Evolutionary conservation across 2,888 invertebrate genomes (phyloP).

Genomic region (Lasioglossum calceatum): DNA sequence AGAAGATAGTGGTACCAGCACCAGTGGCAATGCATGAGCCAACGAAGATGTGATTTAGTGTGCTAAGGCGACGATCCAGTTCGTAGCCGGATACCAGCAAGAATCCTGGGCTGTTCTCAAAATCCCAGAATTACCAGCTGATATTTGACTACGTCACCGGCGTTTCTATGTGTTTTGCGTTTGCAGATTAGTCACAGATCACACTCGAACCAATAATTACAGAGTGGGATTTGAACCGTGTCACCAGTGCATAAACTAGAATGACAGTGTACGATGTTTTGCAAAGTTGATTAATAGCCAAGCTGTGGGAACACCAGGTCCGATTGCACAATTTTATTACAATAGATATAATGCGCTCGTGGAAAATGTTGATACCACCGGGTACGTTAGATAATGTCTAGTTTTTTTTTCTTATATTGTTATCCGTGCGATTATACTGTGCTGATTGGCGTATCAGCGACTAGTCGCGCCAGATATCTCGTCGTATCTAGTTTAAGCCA

Average conservation of each 20-base stretch:
- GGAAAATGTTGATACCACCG: not conserved
- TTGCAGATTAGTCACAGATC: constrained; percentile 82
- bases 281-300: constrained; percentile 33
- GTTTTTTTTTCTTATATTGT: constrained; percentile 22
- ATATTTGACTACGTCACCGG: constrained; percentile 91
- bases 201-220: constrained; percentile 75
- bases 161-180: constrained; percentile 71
- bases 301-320: constrained; percentile 25
- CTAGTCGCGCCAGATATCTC: not conserved
- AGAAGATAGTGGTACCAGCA: constrained; percentile 80
- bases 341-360: constrained; percentile 13
- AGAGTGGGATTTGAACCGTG: constrained; percentile 60
- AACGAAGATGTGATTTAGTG: constrained; percentile 78
- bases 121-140: constrained; percentile 99
- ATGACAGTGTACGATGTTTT: constrained; percentile 41
- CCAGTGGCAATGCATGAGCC: constrained; percentile 82
- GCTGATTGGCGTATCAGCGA: constrained; percentile 15
- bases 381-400: not conserved
- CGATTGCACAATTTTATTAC: constrained; percentile 15
- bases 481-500: constrained; percentile 22
- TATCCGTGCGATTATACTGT: constrained; percentile 17
- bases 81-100: constrained; percentile 91
- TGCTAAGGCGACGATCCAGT: constrained; percentile 83
- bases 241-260: constrained; percentile 56
- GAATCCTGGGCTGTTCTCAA: constrained; percentile 91